Evolutionary conservation across 2,113 vertebrate genomes (phyloP).

Genomic region (Dromas ardeola): DNA sequence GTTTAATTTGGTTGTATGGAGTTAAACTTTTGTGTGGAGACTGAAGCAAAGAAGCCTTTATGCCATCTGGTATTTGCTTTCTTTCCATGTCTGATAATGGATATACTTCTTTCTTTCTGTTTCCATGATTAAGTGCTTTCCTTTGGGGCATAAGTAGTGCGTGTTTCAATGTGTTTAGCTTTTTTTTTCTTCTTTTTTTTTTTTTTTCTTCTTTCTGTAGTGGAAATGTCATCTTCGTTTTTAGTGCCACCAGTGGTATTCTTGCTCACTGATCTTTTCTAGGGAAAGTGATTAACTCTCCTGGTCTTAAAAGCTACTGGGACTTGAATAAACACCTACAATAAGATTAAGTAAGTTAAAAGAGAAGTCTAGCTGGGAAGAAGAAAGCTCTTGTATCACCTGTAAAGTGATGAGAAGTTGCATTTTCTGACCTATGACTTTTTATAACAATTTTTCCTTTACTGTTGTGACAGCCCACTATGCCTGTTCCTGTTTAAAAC

Average conservation of each 20-base stretch:
- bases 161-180: neutral
- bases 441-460: neutral
- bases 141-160: neutral
- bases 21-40: neutral
- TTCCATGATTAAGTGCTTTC: neutral
- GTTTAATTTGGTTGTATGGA: neutral
- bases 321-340: neutral
- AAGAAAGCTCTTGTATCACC: neutral
- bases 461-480: neutral
- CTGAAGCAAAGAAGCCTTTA: neutral
- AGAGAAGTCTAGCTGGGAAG: neutral
- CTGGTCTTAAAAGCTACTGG: neutral
- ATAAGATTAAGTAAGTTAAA: neutral
- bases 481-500: neutral
- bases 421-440: neutral
- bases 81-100: neutral
- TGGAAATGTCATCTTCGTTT: neutral
- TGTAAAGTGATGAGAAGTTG: neutral
- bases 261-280: neutral
- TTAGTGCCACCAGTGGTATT: neutral
- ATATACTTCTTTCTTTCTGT: neutral
- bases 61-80: neutral
- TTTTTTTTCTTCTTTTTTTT: neutral
- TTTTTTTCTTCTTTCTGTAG: neutral
- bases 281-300: neutral